Evolutionary conservation across 2,113 vertebrate species (phyloP).

Genomic region (Toxostoma redivivum): DNA sequence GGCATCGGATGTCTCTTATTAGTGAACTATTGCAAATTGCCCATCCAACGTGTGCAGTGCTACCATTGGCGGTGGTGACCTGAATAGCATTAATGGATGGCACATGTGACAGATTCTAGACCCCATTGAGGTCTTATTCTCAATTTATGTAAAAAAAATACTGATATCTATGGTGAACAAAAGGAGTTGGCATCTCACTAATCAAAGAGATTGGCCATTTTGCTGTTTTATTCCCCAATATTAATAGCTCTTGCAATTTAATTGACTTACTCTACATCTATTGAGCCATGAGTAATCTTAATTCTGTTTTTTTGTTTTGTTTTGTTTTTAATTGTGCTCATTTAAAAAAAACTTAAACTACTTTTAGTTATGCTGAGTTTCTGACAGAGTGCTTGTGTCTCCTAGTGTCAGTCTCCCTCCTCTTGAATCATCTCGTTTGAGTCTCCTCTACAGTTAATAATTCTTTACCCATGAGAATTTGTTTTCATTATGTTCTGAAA

Average conservation of each 20-base stretch:
- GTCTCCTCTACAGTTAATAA: neutral
- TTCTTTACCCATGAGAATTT: conserved; percentile 22
- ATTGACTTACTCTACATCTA: neutral
- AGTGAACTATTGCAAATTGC: neutral
- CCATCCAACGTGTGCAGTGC: accelerated
- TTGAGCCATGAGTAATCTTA: neutral
- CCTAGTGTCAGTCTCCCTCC: neutral
- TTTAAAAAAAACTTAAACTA: neutral
- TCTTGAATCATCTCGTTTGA: neutral
- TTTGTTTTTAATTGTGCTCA: neutral
- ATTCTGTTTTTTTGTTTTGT: neutral
- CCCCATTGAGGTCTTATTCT: neutral
- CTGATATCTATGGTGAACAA: neutral
- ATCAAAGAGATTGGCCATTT: neutral
- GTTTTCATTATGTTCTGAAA: conserved; percentile 55
- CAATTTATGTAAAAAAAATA: neutral
- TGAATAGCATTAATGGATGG: too few relatives aligned
- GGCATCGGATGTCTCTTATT: neutral
- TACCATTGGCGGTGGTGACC: neutral
- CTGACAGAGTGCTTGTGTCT: neutral
- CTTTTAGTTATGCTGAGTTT: neutral
- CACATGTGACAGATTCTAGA: neutral
- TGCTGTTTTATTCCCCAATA: neutral
- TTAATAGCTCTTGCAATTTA: neutral
- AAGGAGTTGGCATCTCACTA: neutral